Evolutionary conservation across 2,888 invertebrate genomes (phyloP).

Genomic region (Dione juno): DNA sequence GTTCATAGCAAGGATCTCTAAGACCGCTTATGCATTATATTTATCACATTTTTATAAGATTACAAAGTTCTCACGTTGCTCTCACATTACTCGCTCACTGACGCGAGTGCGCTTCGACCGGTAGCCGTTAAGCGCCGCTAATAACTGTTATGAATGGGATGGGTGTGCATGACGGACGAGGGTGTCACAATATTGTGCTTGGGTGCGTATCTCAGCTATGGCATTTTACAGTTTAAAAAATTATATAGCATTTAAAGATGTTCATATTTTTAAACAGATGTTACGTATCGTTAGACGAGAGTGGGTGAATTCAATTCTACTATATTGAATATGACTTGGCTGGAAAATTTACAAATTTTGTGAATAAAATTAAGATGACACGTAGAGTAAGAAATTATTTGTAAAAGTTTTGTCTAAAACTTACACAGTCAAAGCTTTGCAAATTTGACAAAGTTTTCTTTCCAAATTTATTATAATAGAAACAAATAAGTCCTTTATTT

Average conservation of each 20-base stretch:
- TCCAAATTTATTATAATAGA: too few species aligned
- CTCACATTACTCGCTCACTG: conserved; percentile 16
- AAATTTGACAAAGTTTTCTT: too few species aligned
- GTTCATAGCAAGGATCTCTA: conserved; percentile 25
- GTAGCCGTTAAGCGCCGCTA: conserved; percentile 39
- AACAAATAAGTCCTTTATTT: too few species aligned
- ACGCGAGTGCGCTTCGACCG: too few species aligned
- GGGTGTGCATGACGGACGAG: conserved; percentile 32
- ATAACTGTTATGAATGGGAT: conserved; percentile 39
- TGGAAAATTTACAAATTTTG: too few species aligned
- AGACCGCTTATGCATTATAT: not conserved
- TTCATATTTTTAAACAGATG: not conserved
- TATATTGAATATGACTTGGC: not conserved
- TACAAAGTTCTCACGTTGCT: conserved; percentile 16
- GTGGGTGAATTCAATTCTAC: not conserved
- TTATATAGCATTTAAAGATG: conserved; percentile 6
- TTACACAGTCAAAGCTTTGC: too few species aligned
- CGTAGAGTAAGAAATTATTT: too few species aligned
- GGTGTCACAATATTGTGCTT: conserved; percentile 22
- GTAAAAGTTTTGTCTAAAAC: too few species aligned
- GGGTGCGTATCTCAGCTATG: not conserved
- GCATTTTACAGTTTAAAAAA: conserved; percentile 9
- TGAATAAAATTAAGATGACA: too few species aligned
- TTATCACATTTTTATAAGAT: conserved; percentile 24
- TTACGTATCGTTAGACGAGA: not conserved